Percentiles rank a stretch among this genome's conserved stretches.
phyloP scores from a whole-genome alignment of 2,888 invertebrate genomes.

The Cephus pulcher region DNA sequence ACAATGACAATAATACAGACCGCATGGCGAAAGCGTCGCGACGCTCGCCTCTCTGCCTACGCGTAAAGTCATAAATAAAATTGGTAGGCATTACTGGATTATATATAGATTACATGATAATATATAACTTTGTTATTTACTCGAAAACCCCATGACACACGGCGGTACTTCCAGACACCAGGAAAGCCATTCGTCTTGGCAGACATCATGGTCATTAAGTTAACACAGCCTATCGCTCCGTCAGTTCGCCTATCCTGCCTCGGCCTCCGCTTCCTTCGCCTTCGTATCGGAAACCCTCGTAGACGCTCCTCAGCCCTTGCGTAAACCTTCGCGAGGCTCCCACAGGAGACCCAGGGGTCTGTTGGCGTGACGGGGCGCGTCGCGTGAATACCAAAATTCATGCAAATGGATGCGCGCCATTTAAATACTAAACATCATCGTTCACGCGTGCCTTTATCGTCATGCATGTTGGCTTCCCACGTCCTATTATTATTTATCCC shows the following conservation, averaged over 20 bases:
- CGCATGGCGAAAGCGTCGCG: not conserved
- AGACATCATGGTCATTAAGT: constrained; percentile 40
- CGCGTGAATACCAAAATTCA: not conserved
- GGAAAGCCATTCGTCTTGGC: constrained; percentile 36
- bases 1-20: not conserved
- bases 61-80: not conserved
- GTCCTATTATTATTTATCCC: constrained; percentile 4
- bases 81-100: not conserved
- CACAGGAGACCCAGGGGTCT: not conserved
- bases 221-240: constrained; percentile 36
- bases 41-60: not conserved
- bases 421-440: constrained; percentile 7
- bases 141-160: constrained; percentile 9
- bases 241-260: constrained; percentile 15
- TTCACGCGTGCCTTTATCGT: not conserved
- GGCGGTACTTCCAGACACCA: constrained; percentile 16
- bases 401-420: constrained; percentile 2
- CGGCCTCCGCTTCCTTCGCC: not conserved
- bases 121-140: constrained; percentile 24
- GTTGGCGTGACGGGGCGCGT: not conserved
- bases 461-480: not conserved
- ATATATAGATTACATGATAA: not conserved
- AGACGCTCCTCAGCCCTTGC: not conserved
- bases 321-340: not conserved
- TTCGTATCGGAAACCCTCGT: not conserved